Percentiles rank a stretch among this genome's conserved stretches.
Conservation (phyloP, 2,797 vertebrate species). For the Phataginus tricuspis region DNA sequence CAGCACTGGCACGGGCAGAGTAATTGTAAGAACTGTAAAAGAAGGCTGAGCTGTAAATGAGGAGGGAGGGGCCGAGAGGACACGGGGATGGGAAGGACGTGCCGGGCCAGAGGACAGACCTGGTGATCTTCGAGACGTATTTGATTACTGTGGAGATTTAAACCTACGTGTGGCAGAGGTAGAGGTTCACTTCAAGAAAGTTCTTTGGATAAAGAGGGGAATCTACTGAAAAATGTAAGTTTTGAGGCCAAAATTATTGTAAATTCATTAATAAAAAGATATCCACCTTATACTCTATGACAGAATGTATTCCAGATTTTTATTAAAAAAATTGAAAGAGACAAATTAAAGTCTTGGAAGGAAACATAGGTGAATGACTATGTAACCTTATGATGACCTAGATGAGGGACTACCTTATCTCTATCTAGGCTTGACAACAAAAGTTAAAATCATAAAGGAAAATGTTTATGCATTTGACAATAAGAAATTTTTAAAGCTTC, state of each 20-base stretch:
- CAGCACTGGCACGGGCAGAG: background rate
- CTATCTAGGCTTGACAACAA: background rate
- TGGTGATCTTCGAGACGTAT: background rate
- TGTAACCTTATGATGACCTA: background rate
- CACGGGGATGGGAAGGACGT: background rate
- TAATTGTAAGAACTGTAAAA: background rate
- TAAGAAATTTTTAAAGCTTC: background rate
- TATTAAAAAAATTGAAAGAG: background rate
- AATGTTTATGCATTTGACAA: background rate
- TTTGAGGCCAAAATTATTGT: background rate
- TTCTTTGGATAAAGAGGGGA: background rate
- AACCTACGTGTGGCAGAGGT: rapidly evolving
- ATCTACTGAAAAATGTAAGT: background rate
- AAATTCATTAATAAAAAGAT: background rate
- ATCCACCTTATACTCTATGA: background rate
- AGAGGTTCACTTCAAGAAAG: background rate
- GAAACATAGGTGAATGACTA: background rate
- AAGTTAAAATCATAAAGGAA: background rate
- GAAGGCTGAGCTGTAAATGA: background rate
- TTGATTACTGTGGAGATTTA: background rate
- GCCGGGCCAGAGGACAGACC: background rate
- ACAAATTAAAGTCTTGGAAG: background rate
- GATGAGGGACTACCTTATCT: background rate
- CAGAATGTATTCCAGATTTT: background rate
- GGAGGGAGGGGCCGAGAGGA: background rate